A percentile compares a stretch with the other conserved stretches of the same genome.
Conservation (phyloP, 1,140 invertebrate species). For the Thaumetopoea pityocampa region DNA sequence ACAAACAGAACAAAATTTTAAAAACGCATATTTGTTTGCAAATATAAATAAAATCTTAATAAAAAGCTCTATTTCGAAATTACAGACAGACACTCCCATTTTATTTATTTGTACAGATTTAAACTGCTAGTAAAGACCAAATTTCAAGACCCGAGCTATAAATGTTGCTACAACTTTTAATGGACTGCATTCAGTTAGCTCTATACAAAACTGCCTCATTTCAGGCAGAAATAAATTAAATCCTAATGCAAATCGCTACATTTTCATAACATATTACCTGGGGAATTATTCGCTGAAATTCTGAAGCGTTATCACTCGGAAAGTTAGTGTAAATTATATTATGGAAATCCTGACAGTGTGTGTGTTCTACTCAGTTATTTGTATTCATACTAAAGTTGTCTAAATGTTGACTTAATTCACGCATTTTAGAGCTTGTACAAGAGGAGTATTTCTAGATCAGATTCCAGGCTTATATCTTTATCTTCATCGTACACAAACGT, state of each 20-base stretch:
- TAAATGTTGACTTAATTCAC: too few species aligned
- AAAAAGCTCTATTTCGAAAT: too few species aligned
- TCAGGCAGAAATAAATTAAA: constrained; percentile 15
- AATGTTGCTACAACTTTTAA: constrained; percentile 52
- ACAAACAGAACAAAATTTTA: too few species aligned
- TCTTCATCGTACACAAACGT: too few species aligned
- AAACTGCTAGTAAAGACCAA: constrained; percentile 35
- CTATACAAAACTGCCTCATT: constrained; percentile 37
- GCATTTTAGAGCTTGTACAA: too few species aligned
- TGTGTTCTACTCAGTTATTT: not conserved
- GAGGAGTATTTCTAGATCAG: too few species aligned
- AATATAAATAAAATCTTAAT: too few species aligned
- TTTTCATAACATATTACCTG: constrained; percentile 8
- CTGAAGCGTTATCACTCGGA: constrained; percentile 7
- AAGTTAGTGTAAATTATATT: constrained; percentile 6
- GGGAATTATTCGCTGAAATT: constrained; percentile 17
- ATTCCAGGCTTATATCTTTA: too few species aligned
- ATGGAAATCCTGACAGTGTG: constrained; percentile 3
- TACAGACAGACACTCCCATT: too few species aligned
- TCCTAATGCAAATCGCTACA: constrained; percentile 3
- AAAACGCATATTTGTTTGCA: constrained; percentile 1
- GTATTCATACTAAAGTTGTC: not conserved
- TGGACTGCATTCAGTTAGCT: constrained; percentile 48
- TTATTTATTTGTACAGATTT: constrained; percentile 13
- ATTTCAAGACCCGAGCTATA: constrained; percentile 31